These are phyloP conservation scores for Caiman crocodilus DNA, from an alignment of 2,797 vertebrate genomes.

Conservation along the genomic window DNA sequence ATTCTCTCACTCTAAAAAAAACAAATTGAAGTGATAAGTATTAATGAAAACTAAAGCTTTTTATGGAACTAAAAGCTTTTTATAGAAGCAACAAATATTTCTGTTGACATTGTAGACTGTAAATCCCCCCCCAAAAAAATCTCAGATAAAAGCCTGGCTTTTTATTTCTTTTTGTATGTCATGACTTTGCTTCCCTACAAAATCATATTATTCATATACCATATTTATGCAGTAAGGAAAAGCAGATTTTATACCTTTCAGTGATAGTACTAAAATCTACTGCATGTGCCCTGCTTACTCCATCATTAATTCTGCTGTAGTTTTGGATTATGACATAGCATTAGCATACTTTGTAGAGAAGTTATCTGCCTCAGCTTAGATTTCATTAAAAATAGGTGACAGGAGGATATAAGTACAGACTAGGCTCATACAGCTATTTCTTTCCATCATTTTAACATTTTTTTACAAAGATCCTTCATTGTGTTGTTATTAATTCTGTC, in stretches of 20 bases:
- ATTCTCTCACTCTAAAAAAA: not conserved
- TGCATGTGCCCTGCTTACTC: not conserved
- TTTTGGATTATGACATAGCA: conserved; percentile 35
- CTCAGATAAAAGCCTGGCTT: not conserved
- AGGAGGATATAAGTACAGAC: not conserved
- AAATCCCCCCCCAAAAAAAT: not conserved
- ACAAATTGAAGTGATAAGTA: not conserved
- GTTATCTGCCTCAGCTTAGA: conserved; percentile 3
- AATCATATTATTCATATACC: conserved; percentile 26
- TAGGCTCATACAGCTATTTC: not conserved
- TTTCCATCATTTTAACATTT: not conserved
- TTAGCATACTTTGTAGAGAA: conserved; percentile 34
- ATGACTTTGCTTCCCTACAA: conserved; percentile 11
- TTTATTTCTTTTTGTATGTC: conserved; percentile 14
- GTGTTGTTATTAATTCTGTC: not conserved
- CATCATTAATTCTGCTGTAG: conserved; percentile 28
- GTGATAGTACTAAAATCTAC: conserved; percentile 21
- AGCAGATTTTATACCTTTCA: conserved; percentile 7
- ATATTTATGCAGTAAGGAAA: not conserved
- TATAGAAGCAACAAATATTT: not conserved
- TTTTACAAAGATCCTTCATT: not conserved
- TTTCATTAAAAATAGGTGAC: conserved; percentile 25
- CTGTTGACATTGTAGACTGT: not conserved
- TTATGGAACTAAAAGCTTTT: not conserved
- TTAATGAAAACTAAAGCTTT: not conserved